Base-by-base conservation (phyloP, 2,888 invertebrate genomes). In the Poecilus cupreus region DNA sequence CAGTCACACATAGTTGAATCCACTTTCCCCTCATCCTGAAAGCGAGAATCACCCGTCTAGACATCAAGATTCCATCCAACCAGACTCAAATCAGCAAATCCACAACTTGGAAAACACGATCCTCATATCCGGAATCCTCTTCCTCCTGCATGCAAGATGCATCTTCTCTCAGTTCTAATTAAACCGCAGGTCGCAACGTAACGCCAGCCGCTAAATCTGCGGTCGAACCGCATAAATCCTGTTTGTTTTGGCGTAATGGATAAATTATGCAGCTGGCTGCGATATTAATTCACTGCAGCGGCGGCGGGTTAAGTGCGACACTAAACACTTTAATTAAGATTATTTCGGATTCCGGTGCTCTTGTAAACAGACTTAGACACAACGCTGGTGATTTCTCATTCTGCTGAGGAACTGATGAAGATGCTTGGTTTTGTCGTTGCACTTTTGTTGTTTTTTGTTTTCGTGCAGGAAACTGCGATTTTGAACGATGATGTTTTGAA, bases 231-330 rank as follows among this genome's bases (percentile, higher is more conserved):
- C 78, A 78, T 78, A 78, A 78, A 78, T 78, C 78, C 78, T 64
- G 78, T 64, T 43, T 78, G 78, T 78, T 78, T 78, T 78, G 78
- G 78, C 78, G 64, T 78, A 78, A 78, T 78, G 78, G 43, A 64
- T 60, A 64, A 78, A 78, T 78, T 78, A 78, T 78, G 78, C 78
- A 78, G 78, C 64, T 64, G 78, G 43, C 64, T 64, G 43, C 39
- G 78, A 78, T 78, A 78, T 78, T 78, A 78, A 78, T 78, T 78
- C 64, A 78, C 46, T 78, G 78, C 78, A 64, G 64, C 54, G 18
- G 76, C 37, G 68, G 16, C 49, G 49, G 49, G 49, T 18, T 54
- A 54, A 54, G 54, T 70, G 70, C 76, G 46, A 26, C 78, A 64
- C 64, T 78, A 78, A 78, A 78, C 78, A 46, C 43, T 46, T 78